Evolutionary conservation across 2,797 vertebrate species (phyloP).

Genomic region (Protosalanx chinensis): DNA sequence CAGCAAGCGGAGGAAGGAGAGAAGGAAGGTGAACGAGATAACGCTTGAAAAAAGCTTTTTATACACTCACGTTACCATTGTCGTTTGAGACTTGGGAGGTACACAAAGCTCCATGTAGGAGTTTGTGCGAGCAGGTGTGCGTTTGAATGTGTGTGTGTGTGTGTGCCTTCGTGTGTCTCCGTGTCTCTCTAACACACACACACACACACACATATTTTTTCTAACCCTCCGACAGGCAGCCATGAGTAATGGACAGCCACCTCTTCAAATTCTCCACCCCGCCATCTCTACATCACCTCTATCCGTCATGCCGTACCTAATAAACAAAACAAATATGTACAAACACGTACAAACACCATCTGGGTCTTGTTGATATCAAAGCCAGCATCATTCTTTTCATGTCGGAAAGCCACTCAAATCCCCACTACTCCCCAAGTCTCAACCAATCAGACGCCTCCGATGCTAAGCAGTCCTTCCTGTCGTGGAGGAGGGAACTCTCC

Average conservation of each 20-base stretch:
- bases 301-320: neutral
- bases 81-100: neutral
- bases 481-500: neutral
- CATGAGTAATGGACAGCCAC: too few species aligned
- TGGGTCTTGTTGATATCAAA: neutral
- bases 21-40: too few species aligned
- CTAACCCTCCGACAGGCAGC: too few species aligned
- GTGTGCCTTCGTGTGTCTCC: neutral
- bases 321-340: neutral
- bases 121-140: neutral
- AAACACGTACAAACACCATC: neutral
- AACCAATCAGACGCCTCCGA: neutral
- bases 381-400: neutral
- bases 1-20: too few species aligned
- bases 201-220: too few species aligned
- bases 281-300: neutral
- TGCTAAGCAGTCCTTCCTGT: neutral
- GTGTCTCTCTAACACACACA: neutral
- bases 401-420: neutral
- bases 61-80: too few species aligned
- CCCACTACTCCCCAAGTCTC: neutral
- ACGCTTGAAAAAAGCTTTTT: too few species aligned
- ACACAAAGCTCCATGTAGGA: neutral
- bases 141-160: neutral
- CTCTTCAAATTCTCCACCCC: neutral